Base-by-base conservation (phyloP, 2,888 invertebrate species). In the Pollenia angustigena region DNA sequence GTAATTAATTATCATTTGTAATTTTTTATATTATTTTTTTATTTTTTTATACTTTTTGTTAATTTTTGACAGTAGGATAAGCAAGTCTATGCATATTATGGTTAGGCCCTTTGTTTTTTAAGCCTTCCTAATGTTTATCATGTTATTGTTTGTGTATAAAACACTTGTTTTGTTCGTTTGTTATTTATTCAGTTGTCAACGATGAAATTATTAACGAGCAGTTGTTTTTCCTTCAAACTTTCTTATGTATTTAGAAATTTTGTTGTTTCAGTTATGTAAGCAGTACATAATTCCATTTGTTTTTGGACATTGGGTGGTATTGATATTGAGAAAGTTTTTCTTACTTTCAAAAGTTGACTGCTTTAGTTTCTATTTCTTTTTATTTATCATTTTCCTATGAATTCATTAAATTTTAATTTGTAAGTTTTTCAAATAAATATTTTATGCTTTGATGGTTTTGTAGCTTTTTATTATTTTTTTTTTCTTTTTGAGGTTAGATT, bases 101-200 rank as follows among this genome's bases (percentile, higher is more conserved):
- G n/a, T n/a, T n/a, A n/a, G n/a, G n/a, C n/a, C n/a, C 18, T 32
- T 32, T 32, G 32, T 4, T 32, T 32, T 32, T 32, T 32, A 6
- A 6, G 32, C 32, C 32, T 32, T 32, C 32, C 6, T 32, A 23
- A 3, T 23, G 23, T 23, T 23, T 23, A 23, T 23, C 2, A 23
- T 23, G 23, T 23, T 23, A 23, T 23, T 23, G 23, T 23, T 23
- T 32, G n/a, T n/a, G 7, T 54, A 69, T 81, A 64, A 72, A 72
- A 81, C 46, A 81, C 50, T 23, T 23, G 40, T 72, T 66, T 80
- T 72, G 72, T 72, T 66, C 64, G 64, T 56, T 46, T 81, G 81
- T 72, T 81, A 54, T 81, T 64, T 56, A 66, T 72, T 44, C n/a
- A 54, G 62, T 62, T 71, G 80, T 81, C 81, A 81, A 72, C 81